Evolutionary conservation across 2,888 invertebrate genomes (phyloP).

Genomic region (Clanis bilineata): DNA sequence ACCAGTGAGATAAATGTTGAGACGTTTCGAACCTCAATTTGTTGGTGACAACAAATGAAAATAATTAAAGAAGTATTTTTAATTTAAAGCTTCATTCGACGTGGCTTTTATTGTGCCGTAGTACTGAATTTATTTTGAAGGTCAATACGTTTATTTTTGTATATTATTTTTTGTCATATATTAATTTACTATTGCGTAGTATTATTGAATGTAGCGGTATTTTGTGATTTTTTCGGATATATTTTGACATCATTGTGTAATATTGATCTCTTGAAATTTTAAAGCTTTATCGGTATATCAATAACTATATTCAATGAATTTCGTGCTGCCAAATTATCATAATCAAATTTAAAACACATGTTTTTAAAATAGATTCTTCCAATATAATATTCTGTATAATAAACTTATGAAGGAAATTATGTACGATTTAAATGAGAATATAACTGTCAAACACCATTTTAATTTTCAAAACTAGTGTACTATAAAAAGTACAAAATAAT

Average conservation of each 20-base stretch:
- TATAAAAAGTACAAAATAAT: too few species aligned
- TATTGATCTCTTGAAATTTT: conserved; percentile 31
- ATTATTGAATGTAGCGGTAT: neutral
- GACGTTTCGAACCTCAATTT: neutral
- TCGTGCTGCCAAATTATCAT: conserved; percentile 35
- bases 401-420: neutral
- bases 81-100: neutral
- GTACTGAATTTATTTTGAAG: neutral
- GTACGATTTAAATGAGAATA: neutral
- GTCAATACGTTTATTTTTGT: neutral
- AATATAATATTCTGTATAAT: neutral
- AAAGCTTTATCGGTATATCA: conserved; percentile 23
- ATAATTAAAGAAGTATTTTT: neutral
- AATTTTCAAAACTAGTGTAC: too few species aligned
- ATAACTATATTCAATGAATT: conserved; percentile 16
- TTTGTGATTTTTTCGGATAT: neutral
- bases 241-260: neutral
- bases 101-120: neutral
- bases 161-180: neutral
- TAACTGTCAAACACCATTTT: neutral
- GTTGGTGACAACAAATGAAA: neutral
- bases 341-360: conserved; percentile 26
- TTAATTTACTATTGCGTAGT: neutral
- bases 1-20: neutral
- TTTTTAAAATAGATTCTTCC: conserved; percentile 2